Evolutionary conservation across 2,888 invertebrate species (phyloP).

Genomic region (Cosmorhoe ocellata): DNA sequence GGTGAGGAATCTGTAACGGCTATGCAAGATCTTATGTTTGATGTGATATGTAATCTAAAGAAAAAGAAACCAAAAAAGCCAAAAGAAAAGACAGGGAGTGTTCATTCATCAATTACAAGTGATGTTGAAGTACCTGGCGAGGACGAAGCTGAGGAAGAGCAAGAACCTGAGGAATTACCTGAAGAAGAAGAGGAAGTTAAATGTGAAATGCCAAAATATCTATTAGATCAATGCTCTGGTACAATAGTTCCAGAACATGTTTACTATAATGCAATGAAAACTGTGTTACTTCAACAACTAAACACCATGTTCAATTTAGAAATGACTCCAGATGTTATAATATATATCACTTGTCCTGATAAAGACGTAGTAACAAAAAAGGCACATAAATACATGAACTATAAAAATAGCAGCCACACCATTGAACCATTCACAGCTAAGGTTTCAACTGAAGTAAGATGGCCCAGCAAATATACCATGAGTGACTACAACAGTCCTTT

Average conservation of each 20-base stretch:
- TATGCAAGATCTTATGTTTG: constrained; percentile 50
- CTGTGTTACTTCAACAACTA: constrained; percentile 54
- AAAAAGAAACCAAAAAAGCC: constrained; percentile 51
- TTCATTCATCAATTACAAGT: constrained; percentile 46
- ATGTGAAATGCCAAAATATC: constrained; percentile 60
- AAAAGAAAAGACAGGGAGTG: constrained; percentile 24
- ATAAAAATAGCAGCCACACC: constrained; percentile 41
- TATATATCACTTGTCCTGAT: constrained; percentile 81
- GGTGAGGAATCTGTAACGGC: constrained; percentile 58
- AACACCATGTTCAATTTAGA: constrained; percentile 55
- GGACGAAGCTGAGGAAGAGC: constrained; percentile 36
- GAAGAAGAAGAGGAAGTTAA: constrained; percentile 46
- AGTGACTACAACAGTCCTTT: constrained; percentile 48
- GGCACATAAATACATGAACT: constrained; percentile 57
- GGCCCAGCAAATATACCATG: constrained; percentile 60
- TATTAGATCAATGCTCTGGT: constrained; percentile 56
- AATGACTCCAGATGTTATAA: constrained; percentile 74
- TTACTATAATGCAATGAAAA: constrained; percentile 49
- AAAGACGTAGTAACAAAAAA: constrained; percentile 74
- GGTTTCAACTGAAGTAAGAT: constrained; percentile 47
- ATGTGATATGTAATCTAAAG: constrained; percentile 55
- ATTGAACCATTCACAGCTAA: constrained; percentile 45
- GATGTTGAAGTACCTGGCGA: constrained; percentile 33
- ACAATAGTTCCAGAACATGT: constrained; percentile 46
- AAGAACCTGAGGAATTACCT: constrained; percentile 38